Base-by-base conservation (phyloP, 2,113 vertebrate genomes). In the Pardalotus punctatus region DNA sequence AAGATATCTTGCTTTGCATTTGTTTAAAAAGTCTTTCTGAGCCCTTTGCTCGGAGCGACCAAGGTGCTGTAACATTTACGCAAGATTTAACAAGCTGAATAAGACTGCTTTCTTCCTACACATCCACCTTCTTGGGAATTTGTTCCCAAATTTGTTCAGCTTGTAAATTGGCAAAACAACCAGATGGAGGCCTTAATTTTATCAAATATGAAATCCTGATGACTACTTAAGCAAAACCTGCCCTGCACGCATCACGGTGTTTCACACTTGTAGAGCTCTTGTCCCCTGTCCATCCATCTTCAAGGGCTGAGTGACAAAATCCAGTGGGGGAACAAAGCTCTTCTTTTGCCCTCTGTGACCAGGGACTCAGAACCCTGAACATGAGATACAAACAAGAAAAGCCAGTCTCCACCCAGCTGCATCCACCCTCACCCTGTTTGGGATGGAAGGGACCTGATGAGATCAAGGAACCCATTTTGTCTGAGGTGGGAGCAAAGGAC, bases 191-290 rank as follows among this genome's bases (percentile, higher is more conserved):
- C 4, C 12, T 61, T 36, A 13, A 64, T 56, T 57, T 80, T 60
- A 56, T 67, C 31, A 67, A 4, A 5, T 50, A 3, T 45, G 25
- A 83, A 83, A 43, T 61, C 15, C 29, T 81, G 33, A 67, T 54
- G 23, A 64, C 14, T 54, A 27, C 29, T 78, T 35, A 58, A 54
- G 14, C 18, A 66, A 71, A 28, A 81, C 9, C 8, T 53, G 20
- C 5, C 17, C 54, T 51, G 22, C 14, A 69, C 5, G 56, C 3
- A 18, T 3, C 0, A 0, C 18, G 3, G 2, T 31, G 10, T 42
- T 13, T 38, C 36, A 64, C 27, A 43, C 7, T 28, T 43, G 12
- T 22, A 69, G 53, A 80, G 24, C 3, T 80, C 35, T 66, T 72
- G 11, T 47, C 8, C 11, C 1, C 0, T 20, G 31, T 29, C 24